phyloP scores from a whole-genome alignment of 64 coral and sea anemone genomes.

The Pocillopora damicornis region DNA sequence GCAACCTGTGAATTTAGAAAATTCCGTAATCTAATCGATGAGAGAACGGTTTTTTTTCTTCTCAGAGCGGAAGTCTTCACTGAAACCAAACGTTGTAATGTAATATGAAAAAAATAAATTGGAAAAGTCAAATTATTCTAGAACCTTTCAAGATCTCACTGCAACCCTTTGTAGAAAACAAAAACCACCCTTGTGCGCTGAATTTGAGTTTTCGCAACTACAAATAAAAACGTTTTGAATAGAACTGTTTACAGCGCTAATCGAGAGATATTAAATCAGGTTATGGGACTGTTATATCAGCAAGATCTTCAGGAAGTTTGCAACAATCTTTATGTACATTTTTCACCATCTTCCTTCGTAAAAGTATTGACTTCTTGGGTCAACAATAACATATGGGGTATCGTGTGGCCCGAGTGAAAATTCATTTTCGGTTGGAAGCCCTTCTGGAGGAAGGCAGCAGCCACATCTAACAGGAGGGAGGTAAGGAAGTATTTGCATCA shows the following conservation, averaged over 20 bases:
- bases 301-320: neutral
- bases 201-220: neutral
- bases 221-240: neutral
- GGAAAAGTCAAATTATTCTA: neutral
- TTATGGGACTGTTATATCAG: neutral
- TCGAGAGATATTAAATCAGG: neutral
- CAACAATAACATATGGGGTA: neutral
- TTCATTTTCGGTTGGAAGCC: neutral
- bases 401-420: neutral
- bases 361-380: neutral
- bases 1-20: neutral
- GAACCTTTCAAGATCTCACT: neutral
- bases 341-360: constrained; percentile 18
- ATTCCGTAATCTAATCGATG: neutral
- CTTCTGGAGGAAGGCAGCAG: neutral
- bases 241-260: neutral
- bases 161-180: neutral
- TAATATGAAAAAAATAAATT: neutral
- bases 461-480: neutral
- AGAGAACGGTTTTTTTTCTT: neutral
- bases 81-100: neutral
- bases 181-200: neutral
- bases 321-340: no score
- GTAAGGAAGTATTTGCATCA: neutral
- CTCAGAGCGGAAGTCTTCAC: neutral